A percentile compares a stretch with the other conserved stretches of the same genome.
Evolutionary conservation across 2,797 vertebrate species (phyloP).

Genomic region (Gymnothorax javanicus): DNA sequence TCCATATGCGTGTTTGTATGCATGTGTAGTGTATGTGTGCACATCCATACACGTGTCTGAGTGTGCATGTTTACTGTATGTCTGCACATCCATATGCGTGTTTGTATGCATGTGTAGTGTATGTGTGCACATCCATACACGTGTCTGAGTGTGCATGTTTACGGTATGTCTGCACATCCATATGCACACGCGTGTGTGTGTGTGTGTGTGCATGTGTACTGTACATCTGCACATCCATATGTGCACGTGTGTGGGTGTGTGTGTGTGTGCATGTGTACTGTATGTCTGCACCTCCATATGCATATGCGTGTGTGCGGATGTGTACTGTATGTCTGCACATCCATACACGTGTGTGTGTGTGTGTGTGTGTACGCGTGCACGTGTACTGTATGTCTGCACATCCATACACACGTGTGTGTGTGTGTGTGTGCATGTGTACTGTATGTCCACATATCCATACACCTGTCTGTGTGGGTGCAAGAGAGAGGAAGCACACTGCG

Average conservation of each 20-base stretch:
- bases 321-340: constrained; percentile 29
- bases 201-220: background rate
- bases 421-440: background rate
- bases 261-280: too few species aligned
- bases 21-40: too few species aligned
- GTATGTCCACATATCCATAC: background rate
- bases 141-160: constrained; percentile 21
- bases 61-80: too few species aligned
- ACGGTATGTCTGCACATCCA: background rate
- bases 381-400: background rate
- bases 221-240: constrained; percentile 1
- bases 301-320: background rate
- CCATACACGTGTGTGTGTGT: background rate
- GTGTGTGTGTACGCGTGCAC: too few species aligned
- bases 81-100: background rate
- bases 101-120: background rate
- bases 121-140: constrained; percentile 8
- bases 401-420: background rate
- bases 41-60: too few species aligned
- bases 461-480: constrained; percentile 25
- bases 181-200: background rate
- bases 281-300: background rate
- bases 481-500: background rate
- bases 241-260: background rate
- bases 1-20: too few species aligned